Evolutionary conservation across 2,797 vertebrate species (phyloP).

Genomic region (Amblyraja radiata): DNA sequence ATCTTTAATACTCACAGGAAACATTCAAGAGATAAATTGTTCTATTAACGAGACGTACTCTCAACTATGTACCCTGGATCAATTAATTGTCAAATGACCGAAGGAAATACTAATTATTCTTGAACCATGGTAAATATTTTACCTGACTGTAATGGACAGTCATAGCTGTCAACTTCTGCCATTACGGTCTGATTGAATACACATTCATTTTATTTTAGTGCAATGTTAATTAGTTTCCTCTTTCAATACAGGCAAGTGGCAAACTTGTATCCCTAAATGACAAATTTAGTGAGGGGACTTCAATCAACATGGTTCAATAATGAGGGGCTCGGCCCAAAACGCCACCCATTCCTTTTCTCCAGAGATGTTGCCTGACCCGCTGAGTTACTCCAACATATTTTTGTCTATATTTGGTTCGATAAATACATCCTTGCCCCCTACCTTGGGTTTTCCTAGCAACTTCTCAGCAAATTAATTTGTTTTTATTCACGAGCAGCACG

Average conservation of each 20-base stretch:
- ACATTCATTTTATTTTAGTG: neutral
- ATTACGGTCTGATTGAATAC: neutral
- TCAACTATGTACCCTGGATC: neutral
- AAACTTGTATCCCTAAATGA: neutral
- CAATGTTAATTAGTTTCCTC: neutral
- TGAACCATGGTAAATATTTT: neutral
- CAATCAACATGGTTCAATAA: neutral
- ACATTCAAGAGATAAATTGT: neutral
- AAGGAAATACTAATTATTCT: neutral
- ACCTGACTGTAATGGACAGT: neutral
- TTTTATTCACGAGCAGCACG: too few relatives aligned
- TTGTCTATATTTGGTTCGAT: neutral
- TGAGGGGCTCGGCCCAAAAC: too few relatives aligned
- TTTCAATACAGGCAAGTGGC: neutral
- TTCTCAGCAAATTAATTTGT: too few relatives aligned
- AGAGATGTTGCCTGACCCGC: too few relatives aligned
- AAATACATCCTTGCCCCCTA: neutral
- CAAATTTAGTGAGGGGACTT: neutral
- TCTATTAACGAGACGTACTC: neutral
- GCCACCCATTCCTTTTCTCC: too few relatives aligned
- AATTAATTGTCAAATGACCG: neutral
- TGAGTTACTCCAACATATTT: too few relatives aligned
- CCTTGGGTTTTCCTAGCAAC: too few relatives aligned
- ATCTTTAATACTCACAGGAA: neutral
- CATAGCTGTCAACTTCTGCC: neutral